Conservation (phyloP, 2,888 invertebrate genomes). For the Syritta pipiens region DNA sequence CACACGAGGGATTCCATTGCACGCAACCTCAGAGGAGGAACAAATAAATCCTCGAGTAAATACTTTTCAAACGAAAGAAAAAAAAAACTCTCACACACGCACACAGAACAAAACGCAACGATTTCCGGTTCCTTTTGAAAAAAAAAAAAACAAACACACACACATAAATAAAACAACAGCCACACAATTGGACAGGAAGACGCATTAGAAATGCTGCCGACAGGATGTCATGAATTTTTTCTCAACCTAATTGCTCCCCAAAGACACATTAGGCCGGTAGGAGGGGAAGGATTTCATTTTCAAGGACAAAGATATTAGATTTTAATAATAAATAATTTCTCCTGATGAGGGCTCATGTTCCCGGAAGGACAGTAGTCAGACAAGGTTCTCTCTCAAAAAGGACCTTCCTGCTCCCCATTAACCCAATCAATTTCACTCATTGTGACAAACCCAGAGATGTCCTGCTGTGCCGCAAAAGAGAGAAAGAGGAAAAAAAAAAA, state of each 20-base stretch:
- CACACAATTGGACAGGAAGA: not conserved
- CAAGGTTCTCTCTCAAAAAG: too few relatives aligned
- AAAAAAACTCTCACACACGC: not conserved
- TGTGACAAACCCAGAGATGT: too few relatives aligned
- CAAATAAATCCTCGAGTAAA: slow-evolving; percentile 26
- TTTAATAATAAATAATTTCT: too few relatives aligned
- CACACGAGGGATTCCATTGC: slow-evolving; percentile 9
- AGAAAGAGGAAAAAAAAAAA: too few relatives aligned
- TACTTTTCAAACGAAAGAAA: slow-evolving; percentile 5
- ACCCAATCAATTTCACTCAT: too few relatives aligned
- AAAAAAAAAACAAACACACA: slow-evolving; percentile 15
- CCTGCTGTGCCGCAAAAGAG: too few relatives aligned
- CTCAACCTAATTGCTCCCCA: not conserved
- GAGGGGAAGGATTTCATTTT: too few relatives aligned
- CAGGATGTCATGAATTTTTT: slow-evolving; percentile 15
- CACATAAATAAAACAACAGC: slow-evolving; percentile 20
- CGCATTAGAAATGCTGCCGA: not conserved
- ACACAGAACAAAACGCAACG: not conserved
- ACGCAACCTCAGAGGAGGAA: slow-evolving; percentile 11
- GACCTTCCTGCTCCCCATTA: too few relatives aligned
- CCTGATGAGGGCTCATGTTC: too few relatives aligned
- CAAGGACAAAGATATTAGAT: too few relatives aligned
- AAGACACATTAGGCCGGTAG: slow-evolving; percentile 4
- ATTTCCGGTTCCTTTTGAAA: slow-evolving; percentile 16
- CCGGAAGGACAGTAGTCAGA: too few relatives aligned